phyloP scores from a whole-genome alignment of 2,113 vertebrate genomes.

The Cacatua alba region DNA sequence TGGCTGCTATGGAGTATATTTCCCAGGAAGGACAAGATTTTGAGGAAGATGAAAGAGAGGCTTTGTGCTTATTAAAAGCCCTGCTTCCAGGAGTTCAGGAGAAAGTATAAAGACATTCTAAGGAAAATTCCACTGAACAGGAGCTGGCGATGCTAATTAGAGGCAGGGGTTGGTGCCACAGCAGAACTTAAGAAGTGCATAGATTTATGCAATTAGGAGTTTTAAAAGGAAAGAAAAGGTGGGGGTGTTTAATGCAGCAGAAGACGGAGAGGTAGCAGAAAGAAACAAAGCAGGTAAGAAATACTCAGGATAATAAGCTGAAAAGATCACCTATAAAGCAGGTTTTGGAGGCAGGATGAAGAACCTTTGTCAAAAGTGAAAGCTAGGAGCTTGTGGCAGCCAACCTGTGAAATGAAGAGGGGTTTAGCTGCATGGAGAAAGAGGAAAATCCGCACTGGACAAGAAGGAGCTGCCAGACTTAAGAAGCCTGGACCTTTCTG shows the following conservation, averaged over 20 bases:
- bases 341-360: not conserved
- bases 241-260: not conserved
- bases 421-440: not conserved
- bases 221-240: not conserved
- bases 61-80: not conserved
- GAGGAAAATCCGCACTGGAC: not conserved
- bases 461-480: not conserved
- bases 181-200: not conserved
- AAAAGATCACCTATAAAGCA: not conserved
- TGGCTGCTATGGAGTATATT: not conserved
- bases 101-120: not conserved
- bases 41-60: constrained; percentile 23
- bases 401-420: not conserved
- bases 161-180: not conserved
- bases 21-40: not conserved
- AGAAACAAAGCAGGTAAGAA: not conserved
- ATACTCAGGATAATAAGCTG: not conserved
- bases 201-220: not conserved
- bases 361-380: not conserved
- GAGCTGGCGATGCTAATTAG: not conserved
- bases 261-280: not conserved
- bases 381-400: not conserved
- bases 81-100: not conserved
- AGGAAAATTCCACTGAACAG: not conserved
- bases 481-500: not conserved